Percentiles rank a stretch among this genome's conserved stretches.
phyloP scores from a whole-genome alignment of 1,140 invertebrate species.

The Bombus soroeensis region DNA sequence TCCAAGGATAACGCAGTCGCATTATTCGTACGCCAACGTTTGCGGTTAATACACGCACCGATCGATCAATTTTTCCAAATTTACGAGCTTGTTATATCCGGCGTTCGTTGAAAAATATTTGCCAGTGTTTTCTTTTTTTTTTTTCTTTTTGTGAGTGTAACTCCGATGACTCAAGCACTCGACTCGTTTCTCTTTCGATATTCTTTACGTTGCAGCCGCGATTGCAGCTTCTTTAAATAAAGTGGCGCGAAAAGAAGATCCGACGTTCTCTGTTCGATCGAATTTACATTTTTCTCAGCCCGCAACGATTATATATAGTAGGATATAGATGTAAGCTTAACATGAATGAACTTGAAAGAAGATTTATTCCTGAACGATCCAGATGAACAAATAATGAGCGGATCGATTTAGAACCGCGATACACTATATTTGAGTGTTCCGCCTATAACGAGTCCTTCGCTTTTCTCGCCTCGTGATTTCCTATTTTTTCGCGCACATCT shows the following conservation, averaged over 20 bases:
- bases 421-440: background rate
- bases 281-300: background rate
- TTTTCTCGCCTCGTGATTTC: background rate
- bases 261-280: background rate
- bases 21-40: too few relatives aligned
- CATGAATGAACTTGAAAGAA: slow-evolving; percentile 2
- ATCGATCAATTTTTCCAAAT: too few relatives aligned
- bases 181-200: background rate
- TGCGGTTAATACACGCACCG: too few relatives aligned
- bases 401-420: background rate
- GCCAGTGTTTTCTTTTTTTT: too few relatives aligned
- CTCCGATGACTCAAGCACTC: background rate
- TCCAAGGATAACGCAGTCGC: too few relatives aligned
- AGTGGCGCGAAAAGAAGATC: background rate
- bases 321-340: background rate
- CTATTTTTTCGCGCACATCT: background rate
- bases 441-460: background rate
- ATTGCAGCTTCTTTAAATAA: slow-evolving; percentile 8
- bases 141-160: background rate
- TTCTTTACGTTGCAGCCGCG: background rate
- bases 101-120: background rate
- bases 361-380: background rate
- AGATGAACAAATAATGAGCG: slow-evolving; percentile 6
- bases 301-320: background rate
- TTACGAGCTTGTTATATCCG: too few relatives aligned